Base-by-base conservation (phyloP, 2,888 invertebrate species). In the Adela reaumurella region DNA sequence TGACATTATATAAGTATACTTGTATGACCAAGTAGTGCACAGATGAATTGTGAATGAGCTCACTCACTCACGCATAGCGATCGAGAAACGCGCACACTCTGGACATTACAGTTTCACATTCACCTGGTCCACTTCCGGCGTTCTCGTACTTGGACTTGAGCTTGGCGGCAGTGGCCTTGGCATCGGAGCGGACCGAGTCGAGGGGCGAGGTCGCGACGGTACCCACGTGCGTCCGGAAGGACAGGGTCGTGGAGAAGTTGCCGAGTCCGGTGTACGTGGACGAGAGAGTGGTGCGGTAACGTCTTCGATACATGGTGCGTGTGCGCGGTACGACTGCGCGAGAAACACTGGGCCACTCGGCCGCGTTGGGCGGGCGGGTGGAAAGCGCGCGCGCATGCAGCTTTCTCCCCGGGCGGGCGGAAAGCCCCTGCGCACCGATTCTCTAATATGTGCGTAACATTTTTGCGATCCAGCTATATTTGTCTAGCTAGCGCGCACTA, bases 91-190 rank as follows among this genome's bases (percentile, higher is more conserved):
- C n/a, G n/a, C n/a, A n/a, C n/a, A n/a, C n/a, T n/a, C n/a, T n/a
- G n/a, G n/a, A n/a, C n/a, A n/a, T n/a, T n/a, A n/a, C n/a, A n/a
- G n/a, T n/a, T 8, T 24, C 24, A 6, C 35, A 35, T 35, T 35
- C 62, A 78, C 77, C 78, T 77, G 77, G 77, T 49, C 78, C 74
- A 46, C 76, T 77, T 52, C 77, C 77, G 56, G 76, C 70, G 56
- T 61, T 78, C 58, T 77, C 77, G 58, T 78, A 77, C 65, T 77
- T 77, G 50, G 77, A 65, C 59, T 78, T 77, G 54, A 77, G 65
- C 54, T 77, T 78, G 46, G 78, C 78, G n/a, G 77, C 77, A 1
- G 76, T 77, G 50, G 78, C 77, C 19, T 68, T 65, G 46, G 78
- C 78, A 53, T 78, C 77, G 2, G 76, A 76, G 48, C 77, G 58